These are phyloP conservation scores for Gasteruption jaculator DNA, from an alignment of 2,888 invertebrate species.

Conservation along the genomic window DNA sequence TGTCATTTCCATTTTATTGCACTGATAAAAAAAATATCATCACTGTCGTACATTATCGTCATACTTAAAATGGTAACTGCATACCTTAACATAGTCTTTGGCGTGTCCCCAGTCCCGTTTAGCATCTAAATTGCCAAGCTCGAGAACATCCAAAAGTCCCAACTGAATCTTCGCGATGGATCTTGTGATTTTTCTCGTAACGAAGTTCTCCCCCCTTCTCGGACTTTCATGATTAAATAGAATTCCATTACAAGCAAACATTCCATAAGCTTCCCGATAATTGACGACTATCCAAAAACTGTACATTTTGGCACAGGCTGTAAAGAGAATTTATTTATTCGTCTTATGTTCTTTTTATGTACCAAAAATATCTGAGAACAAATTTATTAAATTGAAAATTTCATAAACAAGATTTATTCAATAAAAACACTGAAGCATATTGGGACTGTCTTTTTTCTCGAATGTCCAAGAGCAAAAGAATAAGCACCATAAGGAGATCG, in stretches of 20 bases:
- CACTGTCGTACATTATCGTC: too few species aligned
- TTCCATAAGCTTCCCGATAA: conserved; percentile 91
- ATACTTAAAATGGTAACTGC: conserved; percentile 10
- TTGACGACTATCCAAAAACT: conserved; percentile 96
- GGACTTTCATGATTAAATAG: conserved; percentile 97
- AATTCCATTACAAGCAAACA: conserved; percentile 95
- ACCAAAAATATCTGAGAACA: too few species aligned
- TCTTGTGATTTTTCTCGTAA: conserved; percentile 95
- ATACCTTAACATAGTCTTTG: conserved; percentile 89
- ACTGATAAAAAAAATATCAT: too few species aligned
- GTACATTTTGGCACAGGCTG: conserved; percentile 93
- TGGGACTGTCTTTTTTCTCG: too few species aligned
- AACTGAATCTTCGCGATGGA: conserved; percentile 95
- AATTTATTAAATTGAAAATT: conserved; percentile 2
- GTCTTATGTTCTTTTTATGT: too few species aligned
- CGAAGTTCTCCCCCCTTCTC: conserved; percentile 94
- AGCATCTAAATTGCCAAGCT: conserved; percentile 92
- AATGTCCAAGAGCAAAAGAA: conserved; percentile 6
- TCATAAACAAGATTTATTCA: conserved; percentile 6
- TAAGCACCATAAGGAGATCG: conserved; percentile 88
- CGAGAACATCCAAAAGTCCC: conserved; percentile 78
- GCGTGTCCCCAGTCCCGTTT: conserved; percentile 98
- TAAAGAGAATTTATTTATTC: too few species aligned
- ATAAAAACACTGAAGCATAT: background rate
- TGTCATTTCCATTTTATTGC: too few species aligned